A percentile compares a stretch with the other conserved stretches of the same genome.
Evolutionary conservation across 2,797 vertebrate genomes (phyloP).

Genomic region (Gouania willdenowi): DNA sequence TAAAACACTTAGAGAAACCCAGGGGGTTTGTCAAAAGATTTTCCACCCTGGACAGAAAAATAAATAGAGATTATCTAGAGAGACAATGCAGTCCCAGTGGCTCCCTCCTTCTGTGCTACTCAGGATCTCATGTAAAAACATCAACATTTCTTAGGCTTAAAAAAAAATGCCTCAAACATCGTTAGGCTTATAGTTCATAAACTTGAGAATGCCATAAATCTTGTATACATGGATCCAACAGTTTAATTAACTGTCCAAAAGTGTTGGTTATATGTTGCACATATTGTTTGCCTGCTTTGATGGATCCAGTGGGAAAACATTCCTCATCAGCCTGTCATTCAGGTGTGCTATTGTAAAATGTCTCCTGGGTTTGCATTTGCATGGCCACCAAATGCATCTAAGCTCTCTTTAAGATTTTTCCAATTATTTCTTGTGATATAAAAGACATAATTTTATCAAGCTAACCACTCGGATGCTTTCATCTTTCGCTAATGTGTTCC

Average conservation of each 20-base stretch:
- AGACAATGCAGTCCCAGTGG: conserved; percentile 62
- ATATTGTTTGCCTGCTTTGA: conserved; percentile 23
- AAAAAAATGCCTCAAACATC: too few relatives aligned
- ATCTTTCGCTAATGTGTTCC: conserved; percentile 67
- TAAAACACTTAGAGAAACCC: conserved; percentile 59
- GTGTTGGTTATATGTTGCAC: conserved; percentile 8
- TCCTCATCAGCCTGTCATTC: conserved; percentile 32
- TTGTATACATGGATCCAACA: conserved; percentile 1
- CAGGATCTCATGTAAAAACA: conserved; percentile 30
- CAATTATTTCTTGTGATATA: conserved; percentile 57
- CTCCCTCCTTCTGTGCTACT: conserved; percentile 16
- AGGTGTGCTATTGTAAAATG: conserved; percentile 11
- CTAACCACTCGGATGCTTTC: conserved; percentile 68
- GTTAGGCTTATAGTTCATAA: not conserved
- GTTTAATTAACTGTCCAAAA: conserved; percentile 6
- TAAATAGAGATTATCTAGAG: conserved; percentile 73
- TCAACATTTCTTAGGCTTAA: too few relatives aligned
- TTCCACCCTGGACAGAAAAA: conserved; percentile 73
- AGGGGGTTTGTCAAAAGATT: conserved; percentile 61
- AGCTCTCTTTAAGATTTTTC: conserved; percentile 45
- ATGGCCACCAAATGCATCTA: conserved; percentile 36
- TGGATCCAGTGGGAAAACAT: not conserved
- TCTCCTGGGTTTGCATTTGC: conserved; percentile 20
- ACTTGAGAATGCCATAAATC: not conserved
- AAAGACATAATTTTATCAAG: conserved; percentile 68